Evolutionary conservation across 2,113 vertebrate genomes (phyloP).

Genomic region (Genyomyrus donnyi): DNA sequence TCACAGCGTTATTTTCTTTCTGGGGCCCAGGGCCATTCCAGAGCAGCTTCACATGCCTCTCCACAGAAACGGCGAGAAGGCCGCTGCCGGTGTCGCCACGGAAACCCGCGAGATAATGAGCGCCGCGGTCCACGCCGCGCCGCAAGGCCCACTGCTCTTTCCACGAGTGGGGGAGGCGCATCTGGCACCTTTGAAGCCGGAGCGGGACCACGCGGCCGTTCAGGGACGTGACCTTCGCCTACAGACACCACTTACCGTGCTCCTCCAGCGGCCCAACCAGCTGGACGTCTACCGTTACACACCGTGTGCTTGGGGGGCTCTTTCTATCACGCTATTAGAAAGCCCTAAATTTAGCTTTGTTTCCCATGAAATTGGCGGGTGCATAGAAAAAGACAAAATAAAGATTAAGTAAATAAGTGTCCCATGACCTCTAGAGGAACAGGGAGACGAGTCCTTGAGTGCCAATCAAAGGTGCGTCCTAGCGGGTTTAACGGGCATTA

Average conservation of each 20-base stretch:
- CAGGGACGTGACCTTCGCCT: not conserved
- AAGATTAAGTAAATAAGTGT: not conserved
- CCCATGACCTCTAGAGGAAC: not conserved
- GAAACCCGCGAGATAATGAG: not conserved
- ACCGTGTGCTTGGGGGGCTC: not conserved
- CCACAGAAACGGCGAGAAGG: not conserved
- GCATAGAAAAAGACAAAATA: not conserved
- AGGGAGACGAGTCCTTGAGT: not conserved
- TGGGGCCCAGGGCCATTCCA: not conserved
- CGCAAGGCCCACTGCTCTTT: not conserved
- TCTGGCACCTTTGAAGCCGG: not conserved
- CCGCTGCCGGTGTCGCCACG: not conserved
- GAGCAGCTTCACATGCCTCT: not conserved
- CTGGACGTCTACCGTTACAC: not conserved
- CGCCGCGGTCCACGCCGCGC: not conserved
- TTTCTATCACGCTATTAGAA: not conserved
- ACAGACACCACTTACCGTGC: not conserved
- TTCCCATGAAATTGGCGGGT: not conserved
- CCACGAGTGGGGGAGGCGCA: not conserved
- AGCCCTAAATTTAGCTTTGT: not conserved
- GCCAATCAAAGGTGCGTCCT: not conserved
- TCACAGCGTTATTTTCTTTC: not conserved
- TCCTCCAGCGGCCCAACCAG: not conserved
- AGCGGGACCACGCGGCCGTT: not conserved
- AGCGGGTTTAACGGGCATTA: not conserved